Evolutionary conservation across 1,140 invertebrate species (phyloP).

Genomic region (Stegodyphus mimosarum): DNA sequence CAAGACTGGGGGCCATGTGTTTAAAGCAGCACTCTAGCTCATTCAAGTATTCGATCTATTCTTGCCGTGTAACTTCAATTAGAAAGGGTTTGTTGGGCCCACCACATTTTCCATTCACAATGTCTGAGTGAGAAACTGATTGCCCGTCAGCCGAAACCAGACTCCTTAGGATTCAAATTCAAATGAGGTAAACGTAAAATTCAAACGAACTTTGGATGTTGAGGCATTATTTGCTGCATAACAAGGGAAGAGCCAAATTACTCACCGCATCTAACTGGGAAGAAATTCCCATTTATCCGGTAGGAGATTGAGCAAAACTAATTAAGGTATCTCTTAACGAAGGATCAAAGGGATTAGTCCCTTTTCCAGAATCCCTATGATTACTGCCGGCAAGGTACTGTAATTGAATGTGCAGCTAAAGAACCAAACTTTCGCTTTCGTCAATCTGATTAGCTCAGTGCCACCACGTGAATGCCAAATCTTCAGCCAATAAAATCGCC

Average conservation of each 20-base stretch:
- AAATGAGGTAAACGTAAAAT: constrained; percentile 30
- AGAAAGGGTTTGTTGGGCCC: not conserved
- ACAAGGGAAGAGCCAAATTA: not conserved
- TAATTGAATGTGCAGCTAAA: constrained; percentile 38
- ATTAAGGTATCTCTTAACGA: constrained; percentile 35
- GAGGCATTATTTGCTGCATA: too few species aligned
- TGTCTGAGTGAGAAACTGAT: too few species aligned
- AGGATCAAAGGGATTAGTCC: constrained; percentile 29
- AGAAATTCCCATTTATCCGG: constrained; percentile 28
- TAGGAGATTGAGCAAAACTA: constrained; percentile 39
- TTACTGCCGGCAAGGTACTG: constrained; percentile 15
- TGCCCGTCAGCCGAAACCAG: too few species aligned
- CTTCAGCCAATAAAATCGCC: not conserved
- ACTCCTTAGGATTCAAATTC: constrained; percentile 11
- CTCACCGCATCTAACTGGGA: not conserved
- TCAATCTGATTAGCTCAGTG: constrained; percentile 30
- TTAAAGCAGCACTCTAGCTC: too few species aligned
- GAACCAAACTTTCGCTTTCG: constrained; percentile 30
- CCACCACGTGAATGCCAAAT: constrained; percentile 14
- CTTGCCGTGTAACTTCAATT: too few species aligned
- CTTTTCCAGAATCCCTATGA: constrained; percentile 16
- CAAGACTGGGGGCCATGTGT: too few species aligned
- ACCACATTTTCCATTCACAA: not conserved
- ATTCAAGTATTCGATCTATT: too few species aligned
- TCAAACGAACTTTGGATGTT: not conserved